Evolutionary conservation across 2,797 vertebrate genomes (phyloP).

Genomic region (Gallinago nigripennis): DNA sequence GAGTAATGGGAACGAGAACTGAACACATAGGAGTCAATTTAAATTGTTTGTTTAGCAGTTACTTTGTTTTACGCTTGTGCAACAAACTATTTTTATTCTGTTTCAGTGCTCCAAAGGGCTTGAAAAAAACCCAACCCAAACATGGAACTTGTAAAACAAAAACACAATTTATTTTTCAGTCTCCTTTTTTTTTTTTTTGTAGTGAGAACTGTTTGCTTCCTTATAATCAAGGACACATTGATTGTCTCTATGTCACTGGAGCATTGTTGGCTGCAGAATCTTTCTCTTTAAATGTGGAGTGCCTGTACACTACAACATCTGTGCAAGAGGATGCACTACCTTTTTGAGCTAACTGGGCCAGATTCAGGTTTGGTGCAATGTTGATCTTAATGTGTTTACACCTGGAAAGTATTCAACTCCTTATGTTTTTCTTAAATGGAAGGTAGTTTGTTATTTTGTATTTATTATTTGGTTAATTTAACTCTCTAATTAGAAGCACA

Average conservation of each 20-base stretch:
- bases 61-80: constrained; percentile 64
- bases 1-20: background rate
- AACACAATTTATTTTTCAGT: constrained; percentile 63
- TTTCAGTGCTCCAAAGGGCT: constrained; percentile 28
- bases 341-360: background rate
- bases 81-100: constrained; percentile 64
- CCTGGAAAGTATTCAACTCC: background rate
- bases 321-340: background rate
- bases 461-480: constrained; percentile 6
- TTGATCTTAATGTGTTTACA: background rate
- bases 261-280: constrained; percentile 6
- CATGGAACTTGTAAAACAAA: constrained; percentile 63
- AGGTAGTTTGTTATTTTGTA: background rate
- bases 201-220: constrained; percentile 52
- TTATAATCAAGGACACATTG: constrained; percentile 56
- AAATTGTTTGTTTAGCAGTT: constrained; percentile 57
- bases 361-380: background rate
- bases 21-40: background rate
- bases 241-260: constrained; percentile 22
- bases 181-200: background rate
- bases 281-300: background rate
- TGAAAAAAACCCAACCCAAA: constrained; percentile 44
- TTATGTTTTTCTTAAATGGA: constrained; percentile 8
- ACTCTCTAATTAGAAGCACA: background rate
- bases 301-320: background rate